These are phyloP conservation scores for Margaritifera margaritifera DNA, from an alignment of 2,888 invertebrate genomes.

Conservation along the genomic window DNA sequence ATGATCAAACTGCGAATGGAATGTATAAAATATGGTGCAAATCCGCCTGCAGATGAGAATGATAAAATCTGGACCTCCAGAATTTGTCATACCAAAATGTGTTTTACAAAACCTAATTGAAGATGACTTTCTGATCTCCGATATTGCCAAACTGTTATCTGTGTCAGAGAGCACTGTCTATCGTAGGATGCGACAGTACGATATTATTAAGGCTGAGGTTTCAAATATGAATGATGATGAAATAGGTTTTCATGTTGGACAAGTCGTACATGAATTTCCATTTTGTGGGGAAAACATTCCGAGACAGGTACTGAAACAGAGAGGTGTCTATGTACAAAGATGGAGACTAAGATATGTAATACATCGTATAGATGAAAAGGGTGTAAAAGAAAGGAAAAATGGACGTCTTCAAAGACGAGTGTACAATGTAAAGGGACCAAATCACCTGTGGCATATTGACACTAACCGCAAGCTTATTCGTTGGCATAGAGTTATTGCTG, in stretches of 20 bases:
- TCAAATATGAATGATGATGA: too few species aligned
- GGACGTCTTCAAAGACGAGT: slow-evolving; percentile 13
- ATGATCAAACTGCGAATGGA: too few species aligned
- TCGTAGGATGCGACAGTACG: slow-evolving; percentile 2
- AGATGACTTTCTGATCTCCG: background rate
- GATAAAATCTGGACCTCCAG: too few species aligned
- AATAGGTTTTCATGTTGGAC: slow-evolving; percentile 1
- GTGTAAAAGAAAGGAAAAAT: slow-evolving; percentile 12
- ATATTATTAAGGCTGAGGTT: too few species aligned
- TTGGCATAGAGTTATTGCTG: slow-evolving; percentile 20
- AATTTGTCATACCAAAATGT: too few species aligned
- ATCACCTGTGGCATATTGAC: slow-evolving; percentile 30
- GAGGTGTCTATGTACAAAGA: slow-evolving; percentile 11
- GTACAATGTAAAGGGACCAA: slow-evolving; percentile 16
- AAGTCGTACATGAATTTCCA: background rate
- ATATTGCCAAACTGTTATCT: slow-evolving; percentile 1
- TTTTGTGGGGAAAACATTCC: slow-evolving; percentile 5
- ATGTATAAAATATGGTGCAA: too few species aligned
- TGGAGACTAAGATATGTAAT: slow-evolving; percentile 14
- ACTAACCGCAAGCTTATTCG: slow-evolving; percentile 28
- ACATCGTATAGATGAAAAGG: slow-evolving; percentile 13
- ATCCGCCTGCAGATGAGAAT: too few species aligned
- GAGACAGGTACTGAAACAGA: slow-evolving; percentile 1
- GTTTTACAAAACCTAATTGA: too few species aligned
- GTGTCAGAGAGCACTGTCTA: slow-evolving; percentile 3